Evolutionary conservation across 2,888 invertebrate species (phyloP).

Genomic region (Pristionchus arcanus): DNA sequence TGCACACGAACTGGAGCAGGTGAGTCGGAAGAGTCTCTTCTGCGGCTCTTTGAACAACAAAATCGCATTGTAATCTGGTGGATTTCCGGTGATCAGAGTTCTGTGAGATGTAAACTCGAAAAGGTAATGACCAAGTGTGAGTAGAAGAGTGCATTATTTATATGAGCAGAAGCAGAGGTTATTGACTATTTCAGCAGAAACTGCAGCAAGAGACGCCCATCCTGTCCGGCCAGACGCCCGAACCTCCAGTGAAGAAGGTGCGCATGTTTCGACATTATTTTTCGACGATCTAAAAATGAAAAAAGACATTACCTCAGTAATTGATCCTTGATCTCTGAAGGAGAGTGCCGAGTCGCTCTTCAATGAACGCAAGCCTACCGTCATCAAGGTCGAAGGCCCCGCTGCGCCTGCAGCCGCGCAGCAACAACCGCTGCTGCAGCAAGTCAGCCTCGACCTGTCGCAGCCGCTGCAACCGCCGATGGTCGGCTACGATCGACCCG

Average conservation of each 20-base stretch:
- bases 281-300: background rate
- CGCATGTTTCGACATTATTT: too few species aligned
- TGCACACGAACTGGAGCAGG: background rate
- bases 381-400: background rate
- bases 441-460: constrained; percentile 27
- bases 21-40: background rate
- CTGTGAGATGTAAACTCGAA: too few species aligned
- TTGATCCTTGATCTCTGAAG: background rate
- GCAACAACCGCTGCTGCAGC: background rate
- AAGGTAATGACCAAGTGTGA: too few species aligned
- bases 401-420: background rate
- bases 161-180: background rate
- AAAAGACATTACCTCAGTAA: background rate
- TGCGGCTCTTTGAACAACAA: background rate
- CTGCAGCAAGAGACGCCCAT: constrained; percentile 47
- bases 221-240: background rate
- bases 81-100: too few species aligned
- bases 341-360: constrained; percentile 22
- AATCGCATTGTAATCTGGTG: too few species aligned
- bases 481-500: constrained; percentile 45
- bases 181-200: background rate
- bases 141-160: background rate
- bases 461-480: constrained; percentile 52
- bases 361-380: background rate
- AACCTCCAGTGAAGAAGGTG: constrained; percentile 1